Conservation (phyloP, 2,113 vertebrate genomes). For the Pholis gunnellus region DNA sequence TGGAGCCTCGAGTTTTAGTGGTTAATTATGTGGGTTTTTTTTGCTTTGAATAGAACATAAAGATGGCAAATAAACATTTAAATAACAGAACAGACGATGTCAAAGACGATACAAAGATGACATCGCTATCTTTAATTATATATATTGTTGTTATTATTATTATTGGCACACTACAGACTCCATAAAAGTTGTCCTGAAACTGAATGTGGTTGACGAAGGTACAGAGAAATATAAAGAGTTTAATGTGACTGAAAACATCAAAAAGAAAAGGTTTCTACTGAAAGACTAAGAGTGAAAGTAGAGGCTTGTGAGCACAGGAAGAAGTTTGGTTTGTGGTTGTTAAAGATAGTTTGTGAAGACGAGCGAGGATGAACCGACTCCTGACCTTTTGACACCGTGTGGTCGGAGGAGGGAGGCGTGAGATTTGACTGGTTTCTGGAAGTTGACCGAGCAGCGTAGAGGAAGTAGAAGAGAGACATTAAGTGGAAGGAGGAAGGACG, state of each 20-base stretch:
- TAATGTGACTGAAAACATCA: not conserved
- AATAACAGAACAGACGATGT: not conserved
- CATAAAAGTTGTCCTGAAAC: not conserved
- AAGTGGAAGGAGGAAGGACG: slow-evolving; percentile 37
- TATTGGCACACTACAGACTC: slow-evolving; percentile 49
- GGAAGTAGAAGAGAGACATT: slow-evolving; percentile 83
- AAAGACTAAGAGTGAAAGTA: not conserved
- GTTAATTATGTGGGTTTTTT: not conserved
- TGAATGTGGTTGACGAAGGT: not conserved
- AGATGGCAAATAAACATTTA: not conserved
- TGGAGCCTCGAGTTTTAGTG: slow-evolving; percentile 30
- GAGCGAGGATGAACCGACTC: not conserved
- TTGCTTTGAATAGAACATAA: not conserved
- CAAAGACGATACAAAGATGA: no score
- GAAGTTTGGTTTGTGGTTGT: slow-evolving; percentile 16
- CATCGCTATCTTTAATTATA: not conserved
- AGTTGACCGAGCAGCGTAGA: slow-evolving; percentile 69
- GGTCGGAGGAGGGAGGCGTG: slow-evolving; percentile 8
- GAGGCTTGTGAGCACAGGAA: not conserved
- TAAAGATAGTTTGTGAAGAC: not conserved
- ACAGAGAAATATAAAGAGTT: not conserved
- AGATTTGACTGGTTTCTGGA: slow-evolving; percentile 58
- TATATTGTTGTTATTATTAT: no score
- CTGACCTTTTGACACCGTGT: not conserved
- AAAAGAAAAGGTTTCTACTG: not conserved